These are phyloP conservation scores for Urocynchramus pylzowi DNA, from an alignment of 2,113 vertebrate genomes.

Conservation along the genomic window DNA sequence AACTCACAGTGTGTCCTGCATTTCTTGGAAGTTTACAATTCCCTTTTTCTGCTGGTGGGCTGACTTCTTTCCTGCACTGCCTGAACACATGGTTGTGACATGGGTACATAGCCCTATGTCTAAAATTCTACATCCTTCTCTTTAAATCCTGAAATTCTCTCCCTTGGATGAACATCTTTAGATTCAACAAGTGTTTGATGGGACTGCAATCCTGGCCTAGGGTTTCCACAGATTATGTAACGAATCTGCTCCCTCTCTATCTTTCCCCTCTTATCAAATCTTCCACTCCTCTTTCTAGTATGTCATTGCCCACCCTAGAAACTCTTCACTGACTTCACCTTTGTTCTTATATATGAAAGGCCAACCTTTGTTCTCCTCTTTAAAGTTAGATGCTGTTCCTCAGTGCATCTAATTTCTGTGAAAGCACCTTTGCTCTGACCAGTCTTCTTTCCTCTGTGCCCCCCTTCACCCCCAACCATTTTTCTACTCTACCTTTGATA, in stretches of 20 bases:
- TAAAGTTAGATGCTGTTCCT: background rate
- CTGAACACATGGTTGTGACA: background rate
- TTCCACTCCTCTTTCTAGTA: background rate
- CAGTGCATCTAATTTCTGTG: constrained; percentile 6
- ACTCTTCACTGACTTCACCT: background rate
- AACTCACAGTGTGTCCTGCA: fast-evolving
- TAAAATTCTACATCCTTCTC: background rate
- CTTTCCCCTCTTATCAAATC: background rate
- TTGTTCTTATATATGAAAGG: constrained; percentile 21
- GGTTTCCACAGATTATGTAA: background rate
- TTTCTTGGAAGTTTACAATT: background rate
- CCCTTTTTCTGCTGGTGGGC: background rate
- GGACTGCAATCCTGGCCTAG: background rate
- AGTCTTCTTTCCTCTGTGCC: background rate
- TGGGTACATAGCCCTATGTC: background rate
- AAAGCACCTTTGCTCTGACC: background rate
- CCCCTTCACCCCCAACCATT: background rate
- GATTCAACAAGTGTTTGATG: background rate
- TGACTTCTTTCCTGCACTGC: background rate
- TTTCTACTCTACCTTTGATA: constrained; percentile 26
- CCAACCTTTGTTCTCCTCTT: background rate
- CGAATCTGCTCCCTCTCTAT: background rate
- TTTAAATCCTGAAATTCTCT: background rate
- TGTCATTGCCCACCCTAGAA: background rate
- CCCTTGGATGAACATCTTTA: background rate